phyloP scores from a whole-genome alignment of 2,888 invertebrate genomes.

The Drosophila anomelani region DNA sequence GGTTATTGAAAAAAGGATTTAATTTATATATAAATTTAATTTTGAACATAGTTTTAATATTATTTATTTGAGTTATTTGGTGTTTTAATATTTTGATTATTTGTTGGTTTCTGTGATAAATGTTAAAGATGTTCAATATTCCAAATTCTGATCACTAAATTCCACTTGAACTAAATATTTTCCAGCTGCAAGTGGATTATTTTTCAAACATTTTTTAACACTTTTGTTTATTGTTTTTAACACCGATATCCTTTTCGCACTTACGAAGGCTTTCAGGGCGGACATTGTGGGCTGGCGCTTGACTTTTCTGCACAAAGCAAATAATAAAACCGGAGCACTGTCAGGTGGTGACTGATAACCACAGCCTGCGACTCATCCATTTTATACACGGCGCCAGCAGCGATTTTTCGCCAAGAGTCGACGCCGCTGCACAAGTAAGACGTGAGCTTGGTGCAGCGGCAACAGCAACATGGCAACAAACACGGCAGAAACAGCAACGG shows the following conservation, averaged over 20 bases:
- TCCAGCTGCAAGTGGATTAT: not conserved
- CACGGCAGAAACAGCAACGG: constrained; percentile 4
- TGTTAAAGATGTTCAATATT: not conserved
- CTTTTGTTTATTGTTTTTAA: not conserved
- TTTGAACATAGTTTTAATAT: not conserved
- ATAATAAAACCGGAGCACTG: constrained; percentile 74
- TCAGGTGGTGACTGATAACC: constrained; percentile 83
- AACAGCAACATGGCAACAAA: constrained; percentile 8
- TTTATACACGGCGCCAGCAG: constrained; percentile 78
- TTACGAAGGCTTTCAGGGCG: constrained; percentile 82
- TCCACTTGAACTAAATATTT: constrained; percentile 3
- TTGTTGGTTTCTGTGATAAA: not conserved
- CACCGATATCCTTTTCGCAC: constrained; percentile 62
- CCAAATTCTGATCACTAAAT: not conserved
- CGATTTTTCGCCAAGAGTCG: constrained; percentile 23
- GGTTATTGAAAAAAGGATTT: not conserved
- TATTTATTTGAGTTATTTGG: no score
- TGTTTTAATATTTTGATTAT: not conserved
- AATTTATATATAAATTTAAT: no score
- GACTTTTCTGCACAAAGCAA: constrained; percentile 23
- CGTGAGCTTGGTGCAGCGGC: constrained; percentile 55
- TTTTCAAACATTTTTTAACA: not conserved
- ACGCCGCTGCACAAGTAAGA: constrained; percentile 35
- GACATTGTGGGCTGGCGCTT: constrained; percentile 69
- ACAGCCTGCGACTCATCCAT: constrained; percentile 80